Evolutionary conservation across 2,888 invertebrate genomes (phyloP), one percentile per base, ranked within the genome.

Genomic region (Aphodius granarius): DNA sequence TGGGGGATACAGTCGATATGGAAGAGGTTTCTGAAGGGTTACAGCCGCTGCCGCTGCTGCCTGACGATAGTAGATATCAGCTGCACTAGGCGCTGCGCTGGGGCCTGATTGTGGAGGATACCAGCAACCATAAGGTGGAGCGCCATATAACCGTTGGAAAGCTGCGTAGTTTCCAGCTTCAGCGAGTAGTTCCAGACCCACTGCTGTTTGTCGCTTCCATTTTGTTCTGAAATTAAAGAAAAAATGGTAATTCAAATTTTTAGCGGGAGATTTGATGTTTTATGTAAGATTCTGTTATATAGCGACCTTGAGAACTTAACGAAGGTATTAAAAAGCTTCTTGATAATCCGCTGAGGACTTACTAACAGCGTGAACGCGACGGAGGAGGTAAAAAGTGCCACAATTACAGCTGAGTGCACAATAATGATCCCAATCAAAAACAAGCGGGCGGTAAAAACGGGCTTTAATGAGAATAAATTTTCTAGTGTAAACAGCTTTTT

Each of bases 171-270:
- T 99, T 6, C 97, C 97, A 0, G 98, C 97, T 87, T 99, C 99
- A 1, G 98, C 97, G 75, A 99, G 89, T 64, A 99, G 91, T 86
- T 99, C 99, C 81, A 98, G 88, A 0, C 99, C 98, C 2, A 99
- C 99, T 0, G 99, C 97, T 16, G 99, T 98, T 88, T 99, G 99
- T 0, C 99, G 93, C 88, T 99, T 99, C 99, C 99, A 99, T 90
- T 99, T 99, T 86, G 99, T 99, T 88, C 97, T 97, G 91, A 21
- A 89, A 89, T 81, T 82, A 86, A 81, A 78, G 78, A 78, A 74
- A 63, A 66, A 79, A 77, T 2, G 19, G 21, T 66, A n/a, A n/a
- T n/a, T n/a, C n/a, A n/a, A n/a, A n/a, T n/a, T n/a, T n/a, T n/a
- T n/a, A n/a, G n/a, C n/a, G n/a, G n/a, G n/a, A n/a, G n/a, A n/a